Conservation (phyloP, 2,797 vertebrate genomes). For the Tadarida brasiliensis region DNA sequence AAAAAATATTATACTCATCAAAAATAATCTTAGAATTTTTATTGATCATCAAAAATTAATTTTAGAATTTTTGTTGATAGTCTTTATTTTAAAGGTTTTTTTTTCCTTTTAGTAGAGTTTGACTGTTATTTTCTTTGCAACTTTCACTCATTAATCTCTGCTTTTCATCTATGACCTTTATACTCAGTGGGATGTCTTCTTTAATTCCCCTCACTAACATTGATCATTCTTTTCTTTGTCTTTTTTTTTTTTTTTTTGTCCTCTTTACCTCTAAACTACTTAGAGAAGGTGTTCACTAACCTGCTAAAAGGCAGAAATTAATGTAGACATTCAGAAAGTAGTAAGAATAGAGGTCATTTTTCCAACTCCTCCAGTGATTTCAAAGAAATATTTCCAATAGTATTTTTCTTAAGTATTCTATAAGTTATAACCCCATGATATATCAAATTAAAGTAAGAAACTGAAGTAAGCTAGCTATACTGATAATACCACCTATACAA, state of each 20-base stretch:
- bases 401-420: slow-evolving; percentile 44
- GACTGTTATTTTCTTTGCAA: slow-evolving; percentile 56
- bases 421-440: slow-evolving; percentile 51
- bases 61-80: background rate
- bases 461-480: slow-evolving; percentile 45
- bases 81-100: background rate
- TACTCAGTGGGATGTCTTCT: slow-evolving; percentile 46
- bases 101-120: background rate
- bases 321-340: slow-evolving; percentile 67
- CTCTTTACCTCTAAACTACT: slow-evolving; percentile 62
- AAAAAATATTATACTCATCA: background rate
- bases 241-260: background rate
- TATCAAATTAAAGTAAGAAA: slow-evolving; percentile 65
- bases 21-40: background rate
- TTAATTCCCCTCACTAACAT: slow-evolving; percentile 15
- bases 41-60: background rate
- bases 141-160: slow-evolving; percentile 65
- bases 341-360: slow-evolving; percentile 61
- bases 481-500: background rate
- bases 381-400: slow-evolving; percentile 57
- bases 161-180: slow-evolving; percentile 58
- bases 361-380: slow-evolving; percentile 34
- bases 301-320: slow-evolving; percentile 32
- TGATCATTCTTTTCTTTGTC: background rate
- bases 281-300: slow-evolving; percentile 66